Evolutionary conservation across 37 sponge, comb jelly and placozoan genomes (phyloP), one percentile per base, ranked within the genome.

Genomic region (Crambe crambe): DNA sequence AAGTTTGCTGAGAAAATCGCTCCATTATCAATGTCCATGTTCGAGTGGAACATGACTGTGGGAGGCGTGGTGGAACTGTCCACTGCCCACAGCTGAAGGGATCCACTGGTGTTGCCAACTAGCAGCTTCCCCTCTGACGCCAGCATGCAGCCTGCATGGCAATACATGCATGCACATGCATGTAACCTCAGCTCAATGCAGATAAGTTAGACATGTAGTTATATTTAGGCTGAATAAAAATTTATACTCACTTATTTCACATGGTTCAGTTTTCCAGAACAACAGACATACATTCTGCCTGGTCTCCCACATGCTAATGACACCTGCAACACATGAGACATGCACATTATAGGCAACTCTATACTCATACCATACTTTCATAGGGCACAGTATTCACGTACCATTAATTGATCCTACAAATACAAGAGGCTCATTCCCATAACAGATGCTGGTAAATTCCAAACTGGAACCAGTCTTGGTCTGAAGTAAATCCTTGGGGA

Each of bases 231-330:
- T 47, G 63, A 62, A 27, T 30, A 18, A 62, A 30, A 62, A 30
- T 30, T 62, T 17, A 8, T 21, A 70, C 58, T 75, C 36, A 78
- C 93, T 74, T 31, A 89, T 84, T 78, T 93, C 94, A 40, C 54
- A 41, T 31, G 77, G 61, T 31, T 57, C 85, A 43, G 89, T 79
- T 62, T 59, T 83, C 96, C 96, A 95, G 73, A 81, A 90, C 32
- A 85, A 39, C 26, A 86, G 64, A 75, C 96, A 95, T 44, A 23
- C 70, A 69, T 89, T 85, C 56, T 62, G 58, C 10, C 21, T 56
- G 1, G 86, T 87, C 70, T 86, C 81, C 96, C 96, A 95, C 42
- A 88, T 51, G 64, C 79, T 65, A 23, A 95, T 51, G 43, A 85
- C 36, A 43, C 96, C 96, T 95, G 56, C 8, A 26, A 34, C n/a